Conservation (phyloP, 1,140 invertebrate genomes). For the Epicauta chinensis region DNA sequence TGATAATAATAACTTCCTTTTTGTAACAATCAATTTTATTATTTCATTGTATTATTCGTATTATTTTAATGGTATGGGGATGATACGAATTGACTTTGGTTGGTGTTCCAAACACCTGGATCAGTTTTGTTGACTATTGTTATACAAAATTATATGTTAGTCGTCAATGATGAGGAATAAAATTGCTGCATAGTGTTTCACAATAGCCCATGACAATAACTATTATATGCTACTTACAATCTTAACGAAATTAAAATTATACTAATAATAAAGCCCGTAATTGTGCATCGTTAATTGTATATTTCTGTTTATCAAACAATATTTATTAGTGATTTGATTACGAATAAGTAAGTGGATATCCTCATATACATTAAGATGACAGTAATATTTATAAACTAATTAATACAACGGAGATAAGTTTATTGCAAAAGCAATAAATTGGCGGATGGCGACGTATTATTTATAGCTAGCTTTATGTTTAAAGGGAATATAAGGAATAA, state of each 20-base stretch:
- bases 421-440: constrained; percentile 32
- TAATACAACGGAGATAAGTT: constrained; percentile 28
- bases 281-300: too few species aligned
- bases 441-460: constrained; percentile 32
- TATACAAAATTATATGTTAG: constrained; percentile 8
- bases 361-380: neutral
- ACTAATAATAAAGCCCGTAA: too few species aligned
- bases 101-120: constrained; percentile 12
- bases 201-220: neutral
- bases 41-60: constrained; percentile 2
- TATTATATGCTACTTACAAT: too few species aligned
- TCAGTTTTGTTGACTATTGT: constrained; percentile 13
- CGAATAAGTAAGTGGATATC: too few species aligned
- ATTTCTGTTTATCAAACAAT: too few species aligned
- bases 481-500: constrained; percentile 23
- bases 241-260: too few species aligned
- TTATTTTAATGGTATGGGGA: too few species aligned
- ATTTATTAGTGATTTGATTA: too few species aligned
- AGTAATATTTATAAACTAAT: constrained; percentile 32
- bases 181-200: constrained; percentile 1
- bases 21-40: constrained; percentile 4
- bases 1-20: constrained; percentile 8
- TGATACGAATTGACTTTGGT: constrained; percentile 5
- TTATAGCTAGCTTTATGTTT: constrained; percentile 28
- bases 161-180: constrained; percentile 1